Evolutionary conservation across 2,888 invertebrate genomes (phyloP).

Genomic region (Agonum fuliginosum): DNA sequence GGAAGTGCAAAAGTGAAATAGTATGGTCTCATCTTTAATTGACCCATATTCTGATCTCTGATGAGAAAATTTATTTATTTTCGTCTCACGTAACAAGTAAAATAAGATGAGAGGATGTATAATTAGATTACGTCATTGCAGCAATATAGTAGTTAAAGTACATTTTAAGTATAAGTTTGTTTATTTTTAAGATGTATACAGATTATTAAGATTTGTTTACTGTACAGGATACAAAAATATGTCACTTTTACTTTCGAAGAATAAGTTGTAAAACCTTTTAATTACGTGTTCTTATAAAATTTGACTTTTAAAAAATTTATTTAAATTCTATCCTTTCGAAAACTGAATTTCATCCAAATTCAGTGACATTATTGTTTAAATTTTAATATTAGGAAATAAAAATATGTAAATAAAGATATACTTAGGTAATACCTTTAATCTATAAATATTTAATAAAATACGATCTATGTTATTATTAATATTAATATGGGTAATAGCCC

Average conservation of each 20-base stretch:
- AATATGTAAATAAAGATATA: too few relatives aligned
- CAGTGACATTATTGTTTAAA: too few relatives aligned
- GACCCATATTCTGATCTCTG: conserved; percentile 26
- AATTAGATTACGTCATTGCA: conserved; percentile 20
- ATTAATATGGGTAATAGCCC: too few relatives aligned
- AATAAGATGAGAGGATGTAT: conserved; percentile 18
- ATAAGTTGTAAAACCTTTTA: not conserved
- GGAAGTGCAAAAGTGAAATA: not conserved
- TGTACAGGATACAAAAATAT: not conserved
- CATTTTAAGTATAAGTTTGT: conserved; percentile 27
- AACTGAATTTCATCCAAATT: too few relatives aligned
- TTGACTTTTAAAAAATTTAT: not conserved
- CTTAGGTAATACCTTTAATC: too few relatives aligned
- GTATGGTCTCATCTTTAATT: conserved; percentile 9
- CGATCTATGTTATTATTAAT: too few relatives aligned
- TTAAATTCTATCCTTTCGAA: too few relatives aligned
- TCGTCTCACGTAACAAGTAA: conserved; percentile 19
- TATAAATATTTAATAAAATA: too few relatives aligned
- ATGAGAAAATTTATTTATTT: conserved; percentile 32
- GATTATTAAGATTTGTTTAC: not conserved
- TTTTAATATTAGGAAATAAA: too few relatives aligned
- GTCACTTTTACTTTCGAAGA: conserved; percentile 13
- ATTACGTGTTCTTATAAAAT: not conserved
- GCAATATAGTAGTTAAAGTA: conserved; percentile 14
- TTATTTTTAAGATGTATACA: conserved; percentile 8